Evolutionary conservation across 1,140 invertebrate species (phyloP), one percentile per base, ranked within the genome.

Genomic region (Cherax destructor): DNA sequence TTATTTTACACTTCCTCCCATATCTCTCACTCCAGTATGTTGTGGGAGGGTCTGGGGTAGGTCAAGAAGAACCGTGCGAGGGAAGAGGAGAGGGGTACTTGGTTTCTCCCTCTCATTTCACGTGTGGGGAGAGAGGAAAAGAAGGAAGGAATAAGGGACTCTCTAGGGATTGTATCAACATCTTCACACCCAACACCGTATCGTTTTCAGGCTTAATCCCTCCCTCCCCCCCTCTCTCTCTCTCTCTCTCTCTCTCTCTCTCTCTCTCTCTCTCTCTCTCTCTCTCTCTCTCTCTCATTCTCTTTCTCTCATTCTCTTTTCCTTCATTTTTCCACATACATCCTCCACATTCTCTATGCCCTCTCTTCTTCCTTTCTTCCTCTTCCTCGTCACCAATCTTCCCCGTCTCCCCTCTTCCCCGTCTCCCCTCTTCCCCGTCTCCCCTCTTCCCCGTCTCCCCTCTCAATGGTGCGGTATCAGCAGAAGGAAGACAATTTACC

Each of bases 401-500:
- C 61, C 69, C n/a, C 18, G 16, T 50, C 65, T 49, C 30, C 5
- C 61, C 11, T 21, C 9, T 74, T 5, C 21, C 18, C 52, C 52
- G 47, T 41, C 30, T 41, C 56, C 21, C n/a, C 2, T 24, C 52
- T 65, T 7, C 13, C 56, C 49, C 16, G 5, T 30, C 50, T 30
- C 50, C 49, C n/a, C 49, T 24, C 69, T 69, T 24, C 65, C 49
- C 18, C 16, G 21, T 30, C 61, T 72, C 50, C 49, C 77, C 77
- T 41, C n/a, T 52, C 47, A 9, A 4, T 79, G 18, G 77, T 21
- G 69, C 5, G 69, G 69, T 21, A 30, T 74, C 69, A 24, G 69
- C 18, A 24, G 69, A 74, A 13, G 69, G 69, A 30, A 74, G 69
- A 74, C 69, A 74, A 74, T 74, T 74, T 74, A 74, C n/a, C n/a